Evolutionary conservation across 2,113 vertebrate species (phyloP), one percentile per base, ranked within the genome.

Genomic region (Candoia aspera): DNA sequence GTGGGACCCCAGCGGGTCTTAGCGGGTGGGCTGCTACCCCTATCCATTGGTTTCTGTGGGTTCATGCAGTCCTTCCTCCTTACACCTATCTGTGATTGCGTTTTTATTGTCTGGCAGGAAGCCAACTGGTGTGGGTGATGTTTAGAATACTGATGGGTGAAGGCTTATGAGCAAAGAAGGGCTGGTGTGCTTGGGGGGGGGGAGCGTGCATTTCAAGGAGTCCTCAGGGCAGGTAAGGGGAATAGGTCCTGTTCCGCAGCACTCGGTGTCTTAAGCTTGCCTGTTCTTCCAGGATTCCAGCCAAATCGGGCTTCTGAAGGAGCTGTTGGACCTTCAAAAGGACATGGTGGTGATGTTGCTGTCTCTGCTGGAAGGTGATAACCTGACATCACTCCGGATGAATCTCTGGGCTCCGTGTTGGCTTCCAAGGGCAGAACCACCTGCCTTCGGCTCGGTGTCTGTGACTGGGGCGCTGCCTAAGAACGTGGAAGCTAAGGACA

Each of bases 331-430:
- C 90, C 97, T 99, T 10, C 99, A 99, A 97, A 99, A 99, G 95
- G 99, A 99, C 96, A 99, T 99, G 99, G 99, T 99, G 55, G 99
- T 99, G 92, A 99, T 99, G 99, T 95, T 99, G 91, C 97, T 99
- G 94, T 99, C 99, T 0, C 97, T 99, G 1, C 97, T 99, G 21
- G 98, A 99, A 97, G 98, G 98, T 98, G 96, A 92, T 94, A 58
- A 5, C 24, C 68, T 15, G 46, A 42, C 2, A 11, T 19, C 46
- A 29, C 13, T 5, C 29, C 13, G 33, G 58, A 23, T 17, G 19
- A 53, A 19, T 79, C 29, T 19, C 10, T 49, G 55, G 54, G 0
- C 46, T 64, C 37, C 59, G 0, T 3, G 17, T 12, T 46, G 29
- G 26, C 79, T 59, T 57, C 37, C 29, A 73, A 62, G 15, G 53